A percentile compares a stretch with the other conserved stretches of the same genome.
phyloP scores from a whole-genome alignment of 2,113 vertebrate genomes.

The Hemiprocne comata region DNA sequence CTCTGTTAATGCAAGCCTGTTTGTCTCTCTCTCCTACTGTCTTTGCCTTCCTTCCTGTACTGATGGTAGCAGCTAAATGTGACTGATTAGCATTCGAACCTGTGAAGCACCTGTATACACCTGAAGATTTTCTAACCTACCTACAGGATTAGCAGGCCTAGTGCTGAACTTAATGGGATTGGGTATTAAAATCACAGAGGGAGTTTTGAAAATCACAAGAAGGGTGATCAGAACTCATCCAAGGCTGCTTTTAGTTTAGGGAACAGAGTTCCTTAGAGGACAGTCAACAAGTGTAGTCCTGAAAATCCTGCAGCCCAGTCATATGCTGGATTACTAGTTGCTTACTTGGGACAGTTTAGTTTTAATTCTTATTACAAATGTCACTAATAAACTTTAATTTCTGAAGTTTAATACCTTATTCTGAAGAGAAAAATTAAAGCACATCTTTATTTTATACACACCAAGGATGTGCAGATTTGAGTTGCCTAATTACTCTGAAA shows the following conservation, averaged over 20 bases:
- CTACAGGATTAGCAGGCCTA: constrained; percentile 7
- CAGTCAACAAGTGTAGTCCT: background rate
- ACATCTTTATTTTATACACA: background rate
- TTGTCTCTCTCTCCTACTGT: background rate
- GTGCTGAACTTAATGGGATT: constrained; percentile 11
- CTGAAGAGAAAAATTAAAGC: background rate
- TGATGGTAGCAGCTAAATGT: background rate
- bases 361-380: constrained; percentile 4
- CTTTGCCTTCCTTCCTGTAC: background rate
- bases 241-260: background rate
- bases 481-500: background rate
- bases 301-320: background rate
- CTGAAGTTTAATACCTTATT: background rate
- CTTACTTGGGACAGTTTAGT: background rate
- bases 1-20: background rate
- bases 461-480: background rate
- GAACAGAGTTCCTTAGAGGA: background rate
- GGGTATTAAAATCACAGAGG: constrained; percentile 18
- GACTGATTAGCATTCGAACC: constrained; percentile 10
- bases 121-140: background rate
- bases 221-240: background rate
- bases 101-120: background rate
- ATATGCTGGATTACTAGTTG: background rate
- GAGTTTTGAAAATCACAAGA: constrained; percentile 18
- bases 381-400: background rate